phyloP scores from a whole-genome alignment of 2,797 vertebrate species.

The Petrocephalus schoutedeni region DNA sequence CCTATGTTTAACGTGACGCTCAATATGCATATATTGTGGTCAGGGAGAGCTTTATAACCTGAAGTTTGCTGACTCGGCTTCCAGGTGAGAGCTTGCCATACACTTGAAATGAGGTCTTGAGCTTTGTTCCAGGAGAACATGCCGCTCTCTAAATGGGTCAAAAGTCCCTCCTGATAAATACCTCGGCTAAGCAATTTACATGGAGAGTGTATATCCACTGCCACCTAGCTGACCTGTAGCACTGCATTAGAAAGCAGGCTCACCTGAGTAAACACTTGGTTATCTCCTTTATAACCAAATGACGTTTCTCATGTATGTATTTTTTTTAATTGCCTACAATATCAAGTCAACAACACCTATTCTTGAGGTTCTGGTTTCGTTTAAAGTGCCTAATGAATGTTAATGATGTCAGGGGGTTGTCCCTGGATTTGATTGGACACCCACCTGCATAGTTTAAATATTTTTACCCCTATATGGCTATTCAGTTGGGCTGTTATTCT shows the following conservation, averaged over 20 bases:
- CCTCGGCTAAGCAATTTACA: neutral
- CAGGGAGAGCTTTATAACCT: neutral
- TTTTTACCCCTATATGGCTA: neutral
- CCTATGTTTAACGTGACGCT: neutral
- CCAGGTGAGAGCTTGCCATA: neutral
- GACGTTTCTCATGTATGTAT: neutral
- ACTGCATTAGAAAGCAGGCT: neutral
- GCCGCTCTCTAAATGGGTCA: neutral
- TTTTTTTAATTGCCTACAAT: neutral
- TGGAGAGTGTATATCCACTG: neutral
- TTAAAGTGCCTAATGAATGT: neutral
- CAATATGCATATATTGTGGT: neutral
- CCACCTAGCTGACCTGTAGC: neutral
- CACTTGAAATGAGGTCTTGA: neutral
- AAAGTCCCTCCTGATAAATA: neutral
- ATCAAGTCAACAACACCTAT: neutral
- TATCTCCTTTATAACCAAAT: neutral
- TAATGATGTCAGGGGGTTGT: neutral
- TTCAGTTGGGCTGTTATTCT: neutral
- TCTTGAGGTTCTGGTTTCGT: neutral
- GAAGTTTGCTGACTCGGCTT: neutral
- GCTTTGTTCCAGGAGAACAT: neutral
- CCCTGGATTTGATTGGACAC: neutral
- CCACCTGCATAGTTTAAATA: neutral
- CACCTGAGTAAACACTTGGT: neutral